A percentile compares a stretch with the other conserved stretches of the same genome.
Conservation (phyloP, 2,888 invertebrate genomes). For the Erebia palarica region DNA sequence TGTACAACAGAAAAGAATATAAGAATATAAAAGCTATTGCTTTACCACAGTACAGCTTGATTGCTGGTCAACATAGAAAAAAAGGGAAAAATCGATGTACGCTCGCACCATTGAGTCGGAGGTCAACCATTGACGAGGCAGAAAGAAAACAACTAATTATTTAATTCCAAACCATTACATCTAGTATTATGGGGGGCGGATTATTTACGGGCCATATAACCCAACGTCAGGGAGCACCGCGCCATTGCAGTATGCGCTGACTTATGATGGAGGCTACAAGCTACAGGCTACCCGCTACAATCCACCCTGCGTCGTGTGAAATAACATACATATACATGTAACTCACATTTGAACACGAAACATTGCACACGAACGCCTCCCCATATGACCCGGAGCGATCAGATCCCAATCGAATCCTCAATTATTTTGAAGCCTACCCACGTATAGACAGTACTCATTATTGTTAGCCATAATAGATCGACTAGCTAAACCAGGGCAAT, state of each 20-base stretch:
- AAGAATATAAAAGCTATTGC: constrained; percentile 12
- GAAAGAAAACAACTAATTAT: constrained; percentile 81
- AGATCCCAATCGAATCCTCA: constrained; percentile 13
- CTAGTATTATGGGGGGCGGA: constrained; percentile 73
- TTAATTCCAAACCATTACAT: constrained; percentile 80
- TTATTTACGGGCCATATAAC: constrained; percentile 80
- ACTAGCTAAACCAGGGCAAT: too few species aligned
- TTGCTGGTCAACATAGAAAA: constrained; percentile 23
- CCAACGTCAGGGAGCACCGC: constrained; percentile 65
- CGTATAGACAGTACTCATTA: background rate
- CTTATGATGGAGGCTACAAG: constrained; percentile 46
- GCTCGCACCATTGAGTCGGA: constrained; percentile 36
- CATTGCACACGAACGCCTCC: constrained; percentile 44
- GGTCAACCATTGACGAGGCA: constrained; percentile 71
- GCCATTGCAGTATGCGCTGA: constrained; percentile 46
- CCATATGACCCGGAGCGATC: constrained; percentile 31
- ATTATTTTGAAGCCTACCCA: constrained; percentile 14
- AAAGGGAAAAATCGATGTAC: constrained; percentile 26
- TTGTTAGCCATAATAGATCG: background rate
- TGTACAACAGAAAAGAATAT: background rate
- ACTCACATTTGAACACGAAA: constrained; percentile 52
- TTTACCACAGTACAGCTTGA: constrained; percentile 17
- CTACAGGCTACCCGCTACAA: constrained; percentile 23
- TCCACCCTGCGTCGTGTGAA: constrained; percentile 45
- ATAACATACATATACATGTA: constrained; percentile 53